Conservation (phyloP, 2,888 invertebrate genomes). For the Atrina japonica region DNA sequence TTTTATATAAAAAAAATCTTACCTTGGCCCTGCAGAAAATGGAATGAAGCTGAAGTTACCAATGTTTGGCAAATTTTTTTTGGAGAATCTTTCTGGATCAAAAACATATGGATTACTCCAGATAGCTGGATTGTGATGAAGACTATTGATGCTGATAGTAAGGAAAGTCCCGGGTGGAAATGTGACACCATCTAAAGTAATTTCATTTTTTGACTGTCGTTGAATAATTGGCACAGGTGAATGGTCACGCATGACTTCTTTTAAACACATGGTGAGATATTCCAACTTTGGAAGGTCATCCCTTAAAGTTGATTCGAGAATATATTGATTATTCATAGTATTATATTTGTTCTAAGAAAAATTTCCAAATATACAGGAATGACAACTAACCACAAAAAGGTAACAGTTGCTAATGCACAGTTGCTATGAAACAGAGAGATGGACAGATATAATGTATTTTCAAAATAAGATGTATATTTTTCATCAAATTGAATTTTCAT, state of each 20-base stretch:
- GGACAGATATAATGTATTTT: too few species aligned
- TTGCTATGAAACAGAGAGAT: too few species aligned
- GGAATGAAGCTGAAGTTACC: conserved; percentile 58
- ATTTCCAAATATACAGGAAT: too few species aligned
- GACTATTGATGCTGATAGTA: conserved; percentile 59
- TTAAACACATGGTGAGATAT: conserved; percentile 75
- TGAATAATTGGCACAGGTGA: conserved; percentile 70
- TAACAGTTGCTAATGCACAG: too few species aligned
- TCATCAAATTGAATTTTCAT: too few species aligned
- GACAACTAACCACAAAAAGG: too few species aligned
- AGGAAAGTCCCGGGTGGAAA: conserved; percentile 63
- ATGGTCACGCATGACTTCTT: conserved; percentile 71
- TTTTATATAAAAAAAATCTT: not conserved
- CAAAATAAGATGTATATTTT: too few species aligned
- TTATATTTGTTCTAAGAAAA: too few species aligned
- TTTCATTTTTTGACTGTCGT: conserved; percentile 62
- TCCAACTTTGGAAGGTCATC: conserved; percentile 67
- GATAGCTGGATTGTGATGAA: conserved; percentile 66
- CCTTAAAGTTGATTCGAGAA: conserved; percentile 50
- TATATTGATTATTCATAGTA: too few species aligned
- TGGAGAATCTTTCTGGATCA: conserved; percentile 56
- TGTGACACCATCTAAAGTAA: conserved; percentile 63
- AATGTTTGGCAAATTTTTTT: conserved; percentile 50
- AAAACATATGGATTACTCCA: conserved; percentile 53
- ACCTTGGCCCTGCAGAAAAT: conserved; percentile 62